Percentiles rank a stretch among this genome's conserved stretches.
Conservation (phyloP, 1,140 invertebrate species). For the Zophobas morio region DNA sequence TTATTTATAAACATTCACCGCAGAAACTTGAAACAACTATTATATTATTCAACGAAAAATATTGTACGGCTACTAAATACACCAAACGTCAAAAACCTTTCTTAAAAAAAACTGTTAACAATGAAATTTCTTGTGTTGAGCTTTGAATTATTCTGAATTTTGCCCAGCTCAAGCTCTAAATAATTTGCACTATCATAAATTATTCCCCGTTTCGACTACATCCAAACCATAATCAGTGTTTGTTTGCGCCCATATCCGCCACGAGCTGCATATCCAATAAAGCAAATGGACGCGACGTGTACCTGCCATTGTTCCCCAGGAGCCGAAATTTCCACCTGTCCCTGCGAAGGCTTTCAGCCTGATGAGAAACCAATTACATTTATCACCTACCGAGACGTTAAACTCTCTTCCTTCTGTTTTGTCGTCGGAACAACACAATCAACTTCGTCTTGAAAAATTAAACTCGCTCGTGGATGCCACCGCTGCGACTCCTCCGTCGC, state of each 20-base stretch:
- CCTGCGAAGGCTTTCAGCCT: conserved; percentile 18
- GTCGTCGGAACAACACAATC: background rate
- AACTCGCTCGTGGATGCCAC: background rate
- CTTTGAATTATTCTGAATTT: too few relatives aligned
- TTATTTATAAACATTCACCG: too few relatives aligned
- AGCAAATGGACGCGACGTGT: conserved; percentile 42
- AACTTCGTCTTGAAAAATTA: background rate
- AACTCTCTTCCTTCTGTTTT: background rate
- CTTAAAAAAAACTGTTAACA: too few relatives aligned
- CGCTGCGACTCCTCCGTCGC: background rate
- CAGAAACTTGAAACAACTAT: too few relatives aligned
- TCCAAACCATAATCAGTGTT: conserved; percentile 50
- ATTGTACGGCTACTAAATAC: too few relatives aligned
- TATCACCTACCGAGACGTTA: conserved; percentile 4
- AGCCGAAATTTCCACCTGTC: conserved; percentile 31
- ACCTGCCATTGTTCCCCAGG: background rate
- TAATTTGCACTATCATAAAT: conserved; percentile 9
- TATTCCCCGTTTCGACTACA: conserved; percentile 54
- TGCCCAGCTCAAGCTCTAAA: too few relatives aligned
- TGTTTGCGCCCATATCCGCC: conserved; percentile 16
- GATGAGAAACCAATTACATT: conserved; percentile 37
- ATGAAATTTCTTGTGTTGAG: too few relatives aligned
- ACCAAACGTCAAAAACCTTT: too few relatives aligned
- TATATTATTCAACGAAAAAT: too few relatives aligned
- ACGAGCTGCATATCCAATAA: conserved; percentile 46